Evolutionary conservation across 2,888 invertebrate species (phyloP).

Genomic region (Aproaerema taeniolella): DNA sequence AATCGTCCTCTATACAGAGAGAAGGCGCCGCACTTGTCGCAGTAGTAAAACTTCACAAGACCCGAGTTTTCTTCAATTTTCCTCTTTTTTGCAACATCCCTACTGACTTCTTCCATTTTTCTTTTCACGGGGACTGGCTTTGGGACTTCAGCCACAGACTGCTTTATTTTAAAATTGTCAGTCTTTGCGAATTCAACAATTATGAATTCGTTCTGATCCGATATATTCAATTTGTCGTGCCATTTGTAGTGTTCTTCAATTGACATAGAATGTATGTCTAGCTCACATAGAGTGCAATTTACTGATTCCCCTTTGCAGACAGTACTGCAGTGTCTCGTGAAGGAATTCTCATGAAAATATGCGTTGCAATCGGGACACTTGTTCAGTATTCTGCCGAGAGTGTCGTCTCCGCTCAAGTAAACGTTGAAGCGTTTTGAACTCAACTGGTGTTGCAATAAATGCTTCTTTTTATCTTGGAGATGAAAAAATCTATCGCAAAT

Average conservation of each 20-base stretch:
- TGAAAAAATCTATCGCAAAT: conserved; percentile 31
- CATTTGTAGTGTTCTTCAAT: conserved; percentile 20
- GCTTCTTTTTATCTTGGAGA: conserved; percentile 21
- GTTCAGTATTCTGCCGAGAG: conserved; percentile 28
- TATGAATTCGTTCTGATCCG: conserved; percentile 16
- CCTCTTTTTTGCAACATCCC: too few species aligned
- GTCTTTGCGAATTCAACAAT: conserved; percentile 3
- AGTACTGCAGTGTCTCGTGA: conserved; percentile 26
- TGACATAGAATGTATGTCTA: conserved; percentile 1
- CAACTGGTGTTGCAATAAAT: conserved; percentile 29
- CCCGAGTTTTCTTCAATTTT: too few species aligned
- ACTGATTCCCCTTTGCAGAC: conserved; percentile 17
- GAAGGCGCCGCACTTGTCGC: too few species aligned
- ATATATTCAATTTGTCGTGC: conserved; percentile 19
- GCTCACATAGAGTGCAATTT: conserved; percentile 23
- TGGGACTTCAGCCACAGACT: too few species aligned
- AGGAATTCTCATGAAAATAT: conserved; percentile 31
- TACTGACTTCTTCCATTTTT: too few species aligned
- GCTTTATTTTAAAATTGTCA: too few species aligned
- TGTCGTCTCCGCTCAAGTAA: conserved; percentile 21
- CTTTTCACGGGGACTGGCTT: too few species aligned
- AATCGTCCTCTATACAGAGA: too few species aligned
- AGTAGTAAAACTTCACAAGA: too few species aligned
- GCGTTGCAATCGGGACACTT: conserved; percentile 34
- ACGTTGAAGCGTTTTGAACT: conserved; percentile 27